Evolutionary conservation across 37 sponge, comb jelly and placozoan species (phyloP), one percentile per base, ranked within the genome.

Genomic region (Theonella swinhoei): DNA sequence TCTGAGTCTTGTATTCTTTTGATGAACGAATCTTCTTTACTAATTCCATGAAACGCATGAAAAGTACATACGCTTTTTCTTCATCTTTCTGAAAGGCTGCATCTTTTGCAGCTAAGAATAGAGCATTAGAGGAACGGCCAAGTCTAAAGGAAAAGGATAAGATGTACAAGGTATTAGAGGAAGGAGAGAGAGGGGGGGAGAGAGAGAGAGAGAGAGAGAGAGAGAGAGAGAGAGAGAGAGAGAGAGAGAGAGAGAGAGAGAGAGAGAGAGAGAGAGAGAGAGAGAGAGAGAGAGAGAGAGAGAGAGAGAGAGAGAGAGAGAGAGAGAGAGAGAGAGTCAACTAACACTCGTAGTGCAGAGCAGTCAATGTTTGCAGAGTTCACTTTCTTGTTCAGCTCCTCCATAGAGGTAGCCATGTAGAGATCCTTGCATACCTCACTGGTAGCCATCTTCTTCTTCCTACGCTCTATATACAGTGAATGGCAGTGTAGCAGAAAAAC

Each of bases 51-150:
- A 87, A 96, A 26, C 97, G 40, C 94, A 96, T 94, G 74, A 80
- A 91, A 1, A 89, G 64, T 2, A 96, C 67, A 32, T 91, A 96
- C 24, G 92, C 86, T 47, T 82, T 70, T 81, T 96, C 97, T 41
- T 94, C 89, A 69, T 96, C 97, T 0, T 92, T 92, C 9, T 78
- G 58, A 29, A 89, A 36, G 2, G 39, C 3, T 22, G 71, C 85
- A 62, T 89, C 91, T 25, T 64, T 81, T 4, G 94, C 94, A 17
- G 78, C 64, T 20, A 89, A 61, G 42, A 79, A 80, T 0, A 94
- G 29, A 78, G 90, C 90, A n/a, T 88, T 86, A 67, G 93, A 81
- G 24, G 66, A 42, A 11, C 64, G 79, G 43, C 81, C 79, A n/a
- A 90, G 40, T 23, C 89, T 89, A 35, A 34, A 47, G 42, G 31